These are phyloP conservation scores for Coleophora deauratella DNA, from an alignment of 2,888 invertebrate species.

Conservation along the genomic window DNA sequence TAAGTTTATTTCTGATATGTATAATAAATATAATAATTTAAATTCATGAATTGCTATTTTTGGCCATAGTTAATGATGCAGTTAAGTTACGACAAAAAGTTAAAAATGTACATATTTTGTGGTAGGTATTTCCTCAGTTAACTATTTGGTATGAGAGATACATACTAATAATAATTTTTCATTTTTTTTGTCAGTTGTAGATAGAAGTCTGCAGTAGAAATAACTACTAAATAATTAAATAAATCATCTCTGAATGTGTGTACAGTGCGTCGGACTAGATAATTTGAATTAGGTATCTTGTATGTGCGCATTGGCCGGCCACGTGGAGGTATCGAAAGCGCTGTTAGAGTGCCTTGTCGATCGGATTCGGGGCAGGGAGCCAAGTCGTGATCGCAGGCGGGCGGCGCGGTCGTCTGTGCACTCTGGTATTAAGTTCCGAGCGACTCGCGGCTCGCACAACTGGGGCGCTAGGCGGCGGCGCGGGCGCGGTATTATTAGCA, in stretches of 20 bases:
- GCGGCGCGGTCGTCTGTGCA: conserved; percentile 17
- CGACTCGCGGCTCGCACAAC: conserved; percentile 15
- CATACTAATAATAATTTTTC: no score
- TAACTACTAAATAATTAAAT: no score
- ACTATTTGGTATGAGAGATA: no score
- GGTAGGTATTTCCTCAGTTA: no score
- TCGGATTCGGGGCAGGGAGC: conserved; percentile 35
- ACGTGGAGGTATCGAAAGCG: conserved; percentile 4
- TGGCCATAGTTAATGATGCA: background rate
- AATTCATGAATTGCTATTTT: background rate
- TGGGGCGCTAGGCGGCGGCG: conserved; percentile 15
- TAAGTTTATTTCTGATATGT: conserved; percentile 30
- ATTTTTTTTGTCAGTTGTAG: no score
- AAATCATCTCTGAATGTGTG: no score
- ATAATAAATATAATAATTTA: conserved; percentile 5
- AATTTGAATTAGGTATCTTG: conserved; percentile 2
- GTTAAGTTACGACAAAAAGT: no score
- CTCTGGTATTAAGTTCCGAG: background rate
- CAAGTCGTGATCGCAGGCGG: conserved; percentile 28
- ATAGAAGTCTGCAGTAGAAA: no score
- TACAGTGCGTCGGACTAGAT: background rate
- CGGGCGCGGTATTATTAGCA: conserved; percentile 58
- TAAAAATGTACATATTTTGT: no score
- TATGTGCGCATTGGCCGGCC: conserved; percentile 8
- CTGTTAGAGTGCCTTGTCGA: conserved; percentile 15